These are phyloP conservation scores for Madoqua kirkii DNA, from an alignment of 2,113 vertebrate species.

Conservation along the genomic window DNA sequence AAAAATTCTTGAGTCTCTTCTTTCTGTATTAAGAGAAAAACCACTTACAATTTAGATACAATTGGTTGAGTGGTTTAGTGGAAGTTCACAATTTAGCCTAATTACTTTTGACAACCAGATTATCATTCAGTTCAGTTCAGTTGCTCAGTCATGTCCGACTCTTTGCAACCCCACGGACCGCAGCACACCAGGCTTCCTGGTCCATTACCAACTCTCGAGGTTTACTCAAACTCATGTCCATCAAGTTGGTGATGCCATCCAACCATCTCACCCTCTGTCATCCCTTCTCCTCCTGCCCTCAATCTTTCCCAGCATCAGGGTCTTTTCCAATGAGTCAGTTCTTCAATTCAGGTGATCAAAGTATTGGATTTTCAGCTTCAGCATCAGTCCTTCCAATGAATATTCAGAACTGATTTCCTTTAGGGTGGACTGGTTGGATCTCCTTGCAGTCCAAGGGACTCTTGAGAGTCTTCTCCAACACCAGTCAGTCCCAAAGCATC, in stretches of 20 bases:
- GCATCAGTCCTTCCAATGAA: not conserved
- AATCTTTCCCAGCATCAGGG: not conserved
- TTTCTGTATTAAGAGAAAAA: not conserved
- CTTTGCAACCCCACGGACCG: rapidly evolving
- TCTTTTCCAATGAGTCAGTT: not conserved
- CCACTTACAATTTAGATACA: not conserved
- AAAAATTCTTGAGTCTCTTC: not conserved
- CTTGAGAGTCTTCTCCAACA: not conserved
- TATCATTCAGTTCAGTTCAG: not conserved
- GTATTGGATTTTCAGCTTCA: not conserved
- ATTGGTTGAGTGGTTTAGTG: not conserved
- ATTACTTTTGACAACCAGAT: not conserved
- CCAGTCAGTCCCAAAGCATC: not conserved
- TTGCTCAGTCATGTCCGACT: not conserved
- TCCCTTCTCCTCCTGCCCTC: not conserved
- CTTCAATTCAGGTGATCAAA: not conserved
- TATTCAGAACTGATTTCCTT: not conserved
- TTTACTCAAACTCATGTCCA: not conserved
- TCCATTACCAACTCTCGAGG: not conserved
- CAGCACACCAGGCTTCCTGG: not conserved
- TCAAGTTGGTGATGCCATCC: not conserved
- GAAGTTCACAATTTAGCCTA: not conserved
- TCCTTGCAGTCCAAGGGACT: not conserved
- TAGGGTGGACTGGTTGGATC: not conserved
- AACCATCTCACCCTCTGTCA: not conserved